A percentile compares a stretch with the other conserved stretches of the same genome.
Conservation (phyloP, 2,888 invertebrate species). For the Augochlorella aurata region DNA sequence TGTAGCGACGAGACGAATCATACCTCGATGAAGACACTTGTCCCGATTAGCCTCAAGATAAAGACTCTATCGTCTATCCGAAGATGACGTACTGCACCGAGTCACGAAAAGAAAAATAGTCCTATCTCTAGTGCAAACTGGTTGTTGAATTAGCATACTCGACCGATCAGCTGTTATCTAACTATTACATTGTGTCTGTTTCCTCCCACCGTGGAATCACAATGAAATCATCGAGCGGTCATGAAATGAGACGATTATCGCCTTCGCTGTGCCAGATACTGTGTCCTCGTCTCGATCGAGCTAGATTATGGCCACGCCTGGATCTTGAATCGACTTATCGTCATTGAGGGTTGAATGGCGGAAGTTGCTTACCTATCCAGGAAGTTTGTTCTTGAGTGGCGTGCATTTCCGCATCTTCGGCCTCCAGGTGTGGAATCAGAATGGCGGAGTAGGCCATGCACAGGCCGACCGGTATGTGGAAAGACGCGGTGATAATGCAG, state of each 20-base stretch:
- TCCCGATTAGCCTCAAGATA: background rate
- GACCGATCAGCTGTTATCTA: background rate
- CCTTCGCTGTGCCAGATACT: background rate
- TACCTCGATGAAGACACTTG: background rate
- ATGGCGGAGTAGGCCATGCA: constrained; percentile 85
- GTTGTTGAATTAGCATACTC: background rate
- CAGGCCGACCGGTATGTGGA: constrained; percentile 85
- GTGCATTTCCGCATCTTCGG: constrained; percentile 71
- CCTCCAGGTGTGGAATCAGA: constrained; percentile 83
- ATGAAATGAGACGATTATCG: background rate
- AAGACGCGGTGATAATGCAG: constrained; percentile 83
- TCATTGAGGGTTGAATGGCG: background rate
- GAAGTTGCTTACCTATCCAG: constrained; percentile 83
- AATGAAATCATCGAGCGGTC: background rate
- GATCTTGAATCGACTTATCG: background rate
- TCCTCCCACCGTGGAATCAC: background rate
- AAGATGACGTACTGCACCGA: background rate
- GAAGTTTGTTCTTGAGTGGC: constrained; percentile 81
- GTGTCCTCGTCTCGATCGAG: background rate
- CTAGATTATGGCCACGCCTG: background rate
- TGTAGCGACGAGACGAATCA: too few species aligned
- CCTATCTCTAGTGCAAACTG: background rate
- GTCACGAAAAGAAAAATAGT: background rate
- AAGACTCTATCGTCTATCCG: background rate
- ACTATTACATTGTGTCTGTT: constrained; percentile 9